phyloP scores from a whole-genome alignment of 2,797 vertebrate species.

The Danio albolineatus region DNA sequence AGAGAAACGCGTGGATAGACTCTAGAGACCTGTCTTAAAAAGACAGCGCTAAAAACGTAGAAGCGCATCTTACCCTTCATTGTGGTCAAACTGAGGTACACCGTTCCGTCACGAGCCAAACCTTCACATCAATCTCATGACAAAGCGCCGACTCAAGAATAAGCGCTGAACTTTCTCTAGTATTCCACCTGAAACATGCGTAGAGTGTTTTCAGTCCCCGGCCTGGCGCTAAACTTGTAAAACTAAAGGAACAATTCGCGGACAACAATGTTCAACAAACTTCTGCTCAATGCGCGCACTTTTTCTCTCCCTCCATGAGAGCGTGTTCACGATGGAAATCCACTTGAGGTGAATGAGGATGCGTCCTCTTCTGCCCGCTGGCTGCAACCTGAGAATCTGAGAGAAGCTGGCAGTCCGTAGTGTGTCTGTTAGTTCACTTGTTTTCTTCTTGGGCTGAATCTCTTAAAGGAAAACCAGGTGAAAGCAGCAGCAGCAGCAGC shows the following conservation, averaged over 20 bases:
- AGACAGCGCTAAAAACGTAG: not conserved
- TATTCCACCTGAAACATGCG: slow-evolving; percentile 51
- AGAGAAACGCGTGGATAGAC: slow-evolving; percentile 30
- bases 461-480: slow-evolving; percentile 56
- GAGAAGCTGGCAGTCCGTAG: slow-evolving; percentile 72
- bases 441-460: slow-evolving; percentile 74
- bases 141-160: slow-evolving; percentile 63
- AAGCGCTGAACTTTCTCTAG: slow-evolving; percentile 39
- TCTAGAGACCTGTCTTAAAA: slow-evolving; percentile 25
- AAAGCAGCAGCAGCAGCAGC: slow-evolving; percentile 13
- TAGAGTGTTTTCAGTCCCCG: not conserved
- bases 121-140: slow-evolving; percentile 77
- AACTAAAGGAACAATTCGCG: too few species aligned
- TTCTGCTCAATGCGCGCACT: not conserved
- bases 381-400: slow-evolving; percentile 67
- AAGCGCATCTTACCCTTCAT: slow-evolving; percentile 79
- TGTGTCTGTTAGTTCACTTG: slow-evolving; percentile 77
- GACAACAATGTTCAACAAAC: not conserved
- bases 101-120: slow-evolving; percentile 58
- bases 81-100: slow-evolving; percentile 64
- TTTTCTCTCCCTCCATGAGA: slow-evolving; percentile 30
- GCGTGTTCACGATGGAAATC: slow-evolving; percentile 58
- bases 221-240: not conserved
- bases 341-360: slow-evolving; percentile 58
- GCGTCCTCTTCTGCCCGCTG: slow-evolving; percentile 57